Conservation (phyloP, 2,113 vertebrate species). For the Peucedramus taeniatus region DNA sequence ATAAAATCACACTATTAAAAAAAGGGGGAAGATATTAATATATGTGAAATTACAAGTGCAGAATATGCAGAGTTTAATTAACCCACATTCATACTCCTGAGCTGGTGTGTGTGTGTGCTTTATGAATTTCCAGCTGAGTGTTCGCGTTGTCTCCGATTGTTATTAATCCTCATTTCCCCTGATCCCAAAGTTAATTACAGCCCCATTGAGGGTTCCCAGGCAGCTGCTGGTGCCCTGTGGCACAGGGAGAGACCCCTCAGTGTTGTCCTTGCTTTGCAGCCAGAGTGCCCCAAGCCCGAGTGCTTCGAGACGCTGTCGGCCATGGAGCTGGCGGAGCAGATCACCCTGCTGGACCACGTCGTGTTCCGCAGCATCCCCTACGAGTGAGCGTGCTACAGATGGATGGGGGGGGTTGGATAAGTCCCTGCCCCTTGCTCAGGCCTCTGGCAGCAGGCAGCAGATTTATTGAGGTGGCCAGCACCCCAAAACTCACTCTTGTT, state of each 20-base stretch:
- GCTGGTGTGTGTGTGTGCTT: neutral
- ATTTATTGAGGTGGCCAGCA: neutral
- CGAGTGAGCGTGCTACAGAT: constrained; percentile 78
- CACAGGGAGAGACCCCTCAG: neutral
- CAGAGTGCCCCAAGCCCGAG: constrained; percentile 84
- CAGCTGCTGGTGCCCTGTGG: neutral
- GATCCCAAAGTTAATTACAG: neutral
- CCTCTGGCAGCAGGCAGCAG: neutral
- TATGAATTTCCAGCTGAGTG: neutral
- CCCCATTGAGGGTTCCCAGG: neutral
- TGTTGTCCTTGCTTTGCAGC: constrained; percentile 68
- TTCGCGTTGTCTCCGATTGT: neutral
- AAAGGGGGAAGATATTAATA: neutral
- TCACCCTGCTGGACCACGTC: constrained; percentile 93
- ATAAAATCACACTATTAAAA: neutral
- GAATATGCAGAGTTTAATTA: neutral
- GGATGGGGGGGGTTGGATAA: accelerated
- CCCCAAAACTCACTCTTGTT: accelerated
- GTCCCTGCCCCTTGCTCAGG: neutral
- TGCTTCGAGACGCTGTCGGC: constrained; percentile 92
- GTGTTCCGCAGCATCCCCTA: constrained; percentile 97
- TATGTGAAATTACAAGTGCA: neutral
- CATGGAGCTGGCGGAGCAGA: constrained; percentile 97
- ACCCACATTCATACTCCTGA: neutral
- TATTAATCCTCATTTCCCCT: neutral